These are phyloP conservation scores for Tenebrosternarchus preto DNA, from an alignment of 2,113 vertebrate genomes.

Conservation along the genomic window DNA sequence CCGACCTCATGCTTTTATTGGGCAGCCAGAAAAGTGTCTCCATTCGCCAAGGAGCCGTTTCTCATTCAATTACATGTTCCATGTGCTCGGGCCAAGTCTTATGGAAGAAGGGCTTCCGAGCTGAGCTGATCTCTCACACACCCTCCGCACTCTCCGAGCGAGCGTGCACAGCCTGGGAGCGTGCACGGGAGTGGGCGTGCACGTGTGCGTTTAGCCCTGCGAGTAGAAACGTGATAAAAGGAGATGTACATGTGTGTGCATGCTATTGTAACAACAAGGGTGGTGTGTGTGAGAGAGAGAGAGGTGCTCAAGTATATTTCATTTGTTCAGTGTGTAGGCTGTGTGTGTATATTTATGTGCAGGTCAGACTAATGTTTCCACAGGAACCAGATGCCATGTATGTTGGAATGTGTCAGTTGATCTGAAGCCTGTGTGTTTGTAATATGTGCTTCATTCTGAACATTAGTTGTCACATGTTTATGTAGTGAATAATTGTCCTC, in stretches of 20 bases:
- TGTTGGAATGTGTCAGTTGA: conserved; percentile 20
- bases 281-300: background rate
- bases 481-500: conserved; percentile 7
- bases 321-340: conserved; percentile 21
- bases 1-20: conserved; percentile 62
- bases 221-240: conserved; percentile 3
- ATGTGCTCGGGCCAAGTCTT: conserved; percentile 69
- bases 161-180: background rate
- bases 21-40: conserved; percentile 69
- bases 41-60: conserved; percentile 63
- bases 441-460: background rate
- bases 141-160: background rate
- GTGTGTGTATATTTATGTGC: conserved; percentile 35
- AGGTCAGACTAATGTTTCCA: conserved; percentile 37
- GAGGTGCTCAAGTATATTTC: conserved; percentile 14
- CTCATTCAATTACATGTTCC: conserved; percentile 76
- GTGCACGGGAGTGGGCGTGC: conserved; percentile 15
- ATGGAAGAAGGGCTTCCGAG: conserved; percentile 60
- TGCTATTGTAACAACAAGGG: background rate
- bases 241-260: background rate
- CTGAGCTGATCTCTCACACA: conserved; percentile 24
- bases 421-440: conserved; percentile 26
- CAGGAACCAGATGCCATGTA: background rate
- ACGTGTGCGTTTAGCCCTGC: background rate
- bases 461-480: conserved; percentile 26